Evolutionary conservation across 2,888 invertebrate genomes (phyloP).

Genomic region (Nebria brevicollis): DNA sequence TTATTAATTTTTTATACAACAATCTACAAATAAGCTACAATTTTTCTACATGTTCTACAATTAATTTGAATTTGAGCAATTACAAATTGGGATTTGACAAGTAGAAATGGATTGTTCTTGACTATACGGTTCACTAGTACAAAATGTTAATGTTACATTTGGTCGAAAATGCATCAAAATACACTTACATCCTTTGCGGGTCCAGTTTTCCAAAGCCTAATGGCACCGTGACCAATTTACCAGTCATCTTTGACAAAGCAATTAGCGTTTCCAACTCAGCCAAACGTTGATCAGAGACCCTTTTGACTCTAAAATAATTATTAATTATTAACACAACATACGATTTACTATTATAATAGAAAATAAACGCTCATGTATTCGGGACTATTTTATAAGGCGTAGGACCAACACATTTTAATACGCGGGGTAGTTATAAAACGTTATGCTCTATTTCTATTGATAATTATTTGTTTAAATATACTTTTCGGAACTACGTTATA

Average conservation of each 20-base stretch:
- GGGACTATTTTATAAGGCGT: too few species aligned
- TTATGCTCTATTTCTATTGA: too few species aligned
- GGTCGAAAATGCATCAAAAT: not conserved
- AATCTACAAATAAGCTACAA: not conserved
- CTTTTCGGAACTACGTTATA: too few species aligned
- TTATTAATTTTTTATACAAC: not conserved
- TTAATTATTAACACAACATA: too few species aligned
- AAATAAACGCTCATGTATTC: too few species aligned
- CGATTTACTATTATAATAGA: too few species aligned
- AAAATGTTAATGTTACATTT: not conserved
- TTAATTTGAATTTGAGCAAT: not conserved
- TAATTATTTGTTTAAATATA: too few species aligned
- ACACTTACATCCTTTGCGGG: conserved; percentile 67
- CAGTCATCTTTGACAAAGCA: conserved; percentile 65
- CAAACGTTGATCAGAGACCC: conserved; percentile 69
- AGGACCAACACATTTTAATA: too few species aligned
- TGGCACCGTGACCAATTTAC: conserved; percentile 65
- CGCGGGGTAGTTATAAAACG: too few species aligned
- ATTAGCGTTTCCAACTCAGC: conserved; percentile 69
- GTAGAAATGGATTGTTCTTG: not conserved
- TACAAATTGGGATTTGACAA: not conserved
- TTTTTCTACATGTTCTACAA: not conserved
- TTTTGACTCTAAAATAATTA: conserved; percentile 63
- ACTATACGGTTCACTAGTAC: not conserved
- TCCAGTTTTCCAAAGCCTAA: conserved; percentile 67